These are phyloP conservation scores for Oceanodroma tethys DNA, from an alignment of 2,113 vertebrate species.

Conservation along the genomic window DNA sequence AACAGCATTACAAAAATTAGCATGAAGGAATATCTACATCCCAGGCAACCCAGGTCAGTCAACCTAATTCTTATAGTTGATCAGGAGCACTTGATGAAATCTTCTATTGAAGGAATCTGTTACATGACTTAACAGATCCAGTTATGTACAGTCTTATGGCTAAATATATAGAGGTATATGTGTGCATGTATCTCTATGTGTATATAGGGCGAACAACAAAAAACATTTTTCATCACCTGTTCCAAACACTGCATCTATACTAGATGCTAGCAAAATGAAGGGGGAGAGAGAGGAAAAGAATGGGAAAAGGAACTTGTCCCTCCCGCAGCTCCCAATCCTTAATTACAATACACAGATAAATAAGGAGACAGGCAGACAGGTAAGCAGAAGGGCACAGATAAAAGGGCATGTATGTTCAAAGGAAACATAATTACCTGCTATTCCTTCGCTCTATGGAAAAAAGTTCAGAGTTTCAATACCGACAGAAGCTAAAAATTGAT, in stretches of 20 bases:
- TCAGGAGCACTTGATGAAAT: background rate
- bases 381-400: slow-evolving; percentile 52
- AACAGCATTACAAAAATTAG: background rate
- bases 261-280: background rate
- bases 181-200: background rate
- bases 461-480: slow-evolving; percentile 60
- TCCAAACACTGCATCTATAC: background rate
- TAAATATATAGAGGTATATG: background rate
- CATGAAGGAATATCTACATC: background rate
- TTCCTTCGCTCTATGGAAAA: slow-evolving; percentile 53
- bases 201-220: background rate
- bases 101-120: background rate
- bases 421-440: slow-evolving; percentile 59
- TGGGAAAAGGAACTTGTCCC: background rate
- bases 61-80: background rate
- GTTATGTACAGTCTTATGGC: background rate
- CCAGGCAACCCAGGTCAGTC: background rate
- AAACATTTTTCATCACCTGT: background rate
- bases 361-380: slow-evolving; percentile 28
- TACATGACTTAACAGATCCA: background rate
- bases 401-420: slow-evolving; percentile 55
- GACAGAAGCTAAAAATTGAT: slow-evolving; percentile 67
- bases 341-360: slow-evolving; percentile 53
- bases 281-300: background rate
- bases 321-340: background rate